A percentile compares a stretch with the other conserved stretches of the same genome.
These are phyloP conservation scores for Lepus townsendii DNA, from an alignment of 2,797 vertebrate species.

Conservation along the genomic window DNA sequence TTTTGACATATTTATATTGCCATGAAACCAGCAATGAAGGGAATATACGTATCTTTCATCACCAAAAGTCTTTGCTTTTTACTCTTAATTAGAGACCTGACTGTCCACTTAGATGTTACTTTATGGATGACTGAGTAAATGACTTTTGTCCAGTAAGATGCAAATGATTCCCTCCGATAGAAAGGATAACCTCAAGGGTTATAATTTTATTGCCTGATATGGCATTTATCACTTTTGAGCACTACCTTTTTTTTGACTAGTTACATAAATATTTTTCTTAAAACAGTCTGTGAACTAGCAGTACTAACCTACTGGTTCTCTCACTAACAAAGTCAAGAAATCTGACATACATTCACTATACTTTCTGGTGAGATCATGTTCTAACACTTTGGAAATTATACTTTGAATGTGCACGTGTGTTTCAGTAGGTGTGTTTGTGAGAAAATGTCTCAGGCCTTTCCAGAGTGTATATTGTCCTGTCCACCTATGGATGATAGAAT, in stretches of 20 bases:
- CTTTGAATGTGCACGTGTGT: not conserved
- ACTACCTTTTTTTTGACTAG: not conserved
- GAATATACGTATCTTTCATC: not conserved
- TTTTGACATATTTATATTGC: not conserved
- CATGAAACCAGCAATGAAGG: slow-evolving; percentile 20
- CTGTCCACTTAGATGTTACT: not conserved
- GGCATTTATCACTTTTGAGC: slow-evolving; percentile 36
- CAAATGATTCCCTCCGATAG: slow-evolving; percentile 41
- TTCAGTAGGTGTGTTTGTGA: not conserved
- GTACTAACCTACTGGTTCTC: not conserved
- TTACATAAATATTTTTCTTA: slow-evolving; percentile 57
- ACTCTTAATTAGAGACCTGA: not conserved
- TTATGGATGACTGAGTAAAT: slow-evolving; percentile 25
- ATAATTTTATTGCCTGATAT: not conserved
- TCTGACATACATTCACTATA: not conserved
- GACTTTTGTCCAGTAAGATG: slow-evolving; percentile 5
- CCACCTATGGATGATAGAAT: not conserved
- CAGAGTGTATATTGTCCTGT: not conserved
- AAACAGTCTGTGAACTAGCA: not conserved
- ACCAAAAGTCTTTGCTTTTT: slow-evolving; percentile 3
- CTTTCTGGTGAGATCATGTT: not conserved
- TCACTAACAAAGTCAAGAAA: slow-evolving; percentile 35
- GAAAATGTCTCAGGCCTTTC: not conserved
- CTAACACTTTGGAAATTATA: slow-evolving; percentile 49
- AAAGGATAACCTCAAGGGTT: slow-evolving; percentile 34